phyloP scores from a whole-genome alignment of 2,113 vertebrate species.

The Brachypodius melanocephalos region DNA sequence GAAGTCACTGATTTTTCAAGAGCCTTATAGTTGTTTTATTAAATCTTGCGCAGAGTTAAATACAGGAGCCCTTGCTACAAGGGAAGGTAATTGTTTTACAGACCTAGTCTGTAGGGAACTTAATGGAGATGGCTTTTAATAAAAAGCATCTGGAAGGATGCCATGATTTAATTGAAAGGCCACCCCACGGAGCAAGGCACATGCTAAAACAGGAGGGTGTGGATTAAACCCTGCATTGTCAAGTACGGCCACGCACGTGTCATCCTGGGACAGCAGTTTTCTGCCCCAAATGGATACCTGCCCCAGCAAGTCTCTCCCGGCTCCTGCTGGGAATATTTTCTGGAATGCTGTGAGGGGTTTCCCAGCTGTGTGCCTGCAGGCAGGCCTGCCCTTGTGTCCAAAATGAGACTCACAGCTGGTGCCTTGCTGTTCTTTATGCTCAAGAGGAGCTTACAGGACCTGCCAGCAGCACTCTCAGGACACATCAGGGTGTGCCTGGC shows the following conservation, averaged over 20 bases:
- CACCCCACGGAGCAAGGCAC: background rate
- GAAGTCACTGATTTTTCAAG: background rate
- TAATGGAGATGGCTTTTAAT: background rate
- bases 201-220: background rate
- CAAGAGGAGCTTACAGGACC: background rate
- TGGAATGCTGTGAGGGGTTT: background rate
- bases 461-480: background rate
- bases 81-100: background rate
- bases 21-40: background rate
- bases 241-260: background rate
- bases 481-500: background rate
- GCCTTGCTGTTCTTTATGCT: background rate
- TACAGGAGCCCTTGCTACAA: background rate
- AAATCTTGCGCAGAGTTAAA: background rate
- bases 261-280: background rate
- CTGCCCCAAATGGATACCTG: background rate
- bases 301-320: background rate
- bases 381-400: background rate
- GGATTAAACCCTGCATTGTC: background rate
- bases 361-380: background rate
- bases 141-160: background rate
- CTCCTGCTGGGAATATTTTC: background rate
- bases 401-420: accelerated
- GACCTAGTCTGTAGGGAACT: background rate
- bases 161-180: background rate